phyloP scores from a whole-genome alignment of 1,140 invertebrate genomes.

The Bombus pyrosoma region DNA sequence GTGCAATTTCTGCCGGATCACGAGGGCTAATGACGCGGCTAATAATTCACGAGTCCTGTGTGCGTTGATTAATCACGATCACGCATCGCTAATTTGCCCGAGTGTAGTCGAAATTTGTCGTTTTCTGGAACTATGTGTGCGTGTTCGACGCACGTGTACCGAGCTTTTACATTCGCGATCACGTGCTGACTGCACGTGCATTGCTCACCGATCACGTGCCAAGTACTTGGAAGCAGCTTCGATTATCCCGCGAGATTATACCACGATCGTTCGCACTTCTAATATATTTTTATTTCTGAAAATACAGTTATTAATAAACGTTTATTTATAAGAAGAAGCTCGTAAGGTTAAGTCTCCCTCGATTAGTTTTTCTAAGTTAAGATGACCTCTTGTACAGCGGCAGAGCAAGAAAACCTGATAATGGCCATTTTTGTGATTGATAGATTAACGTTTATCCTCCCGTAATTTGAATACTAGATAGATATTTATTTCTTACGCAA shows the following conservation, averaged over 20 bases:
- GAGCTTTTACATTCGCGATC: conserved; percentile 23
- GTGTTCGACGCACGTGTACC: conserved; percentile 22
- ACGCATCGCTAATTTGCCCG: conserved; percentile 22
- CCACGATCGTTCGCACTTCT: neutral
- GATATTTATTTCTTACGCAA: neutral
- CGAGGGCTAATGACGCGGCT: neutral
- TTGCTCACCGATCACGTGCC: neutral
- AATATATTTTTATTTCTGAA: neutral
- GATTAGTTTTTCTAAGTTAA: too few species aligned
- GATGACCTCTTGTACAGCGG: neutral
- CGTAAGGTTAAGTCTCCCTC: neutral
- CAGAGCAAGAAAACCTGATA: neutral
- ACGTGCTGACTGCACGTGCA: conserved; percentile 29
- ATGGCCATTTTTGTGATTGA: neutral
- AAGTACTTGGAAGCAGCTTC: too few species aligned
- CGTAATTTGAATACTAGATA: neutral
- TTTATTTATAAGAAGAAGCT: neutral
- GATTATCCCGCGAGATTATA: too few species aligned
- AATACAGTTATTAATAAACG: neutral
- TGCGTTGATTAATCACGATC: conserved; percentile 38
- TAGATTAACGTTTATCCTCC: neutral
- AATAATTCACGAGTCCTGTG: neutral
- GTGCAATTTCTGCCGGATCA: neutral
- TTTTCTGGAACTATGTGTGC: neutral
- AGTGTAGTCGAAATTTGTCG: neutral